These are phyloP conservation scores for Tromatobia lineatoria DNA, from an alignment of 2,888 invertebrate genomes.

Conservation along the genomic window DNA sequence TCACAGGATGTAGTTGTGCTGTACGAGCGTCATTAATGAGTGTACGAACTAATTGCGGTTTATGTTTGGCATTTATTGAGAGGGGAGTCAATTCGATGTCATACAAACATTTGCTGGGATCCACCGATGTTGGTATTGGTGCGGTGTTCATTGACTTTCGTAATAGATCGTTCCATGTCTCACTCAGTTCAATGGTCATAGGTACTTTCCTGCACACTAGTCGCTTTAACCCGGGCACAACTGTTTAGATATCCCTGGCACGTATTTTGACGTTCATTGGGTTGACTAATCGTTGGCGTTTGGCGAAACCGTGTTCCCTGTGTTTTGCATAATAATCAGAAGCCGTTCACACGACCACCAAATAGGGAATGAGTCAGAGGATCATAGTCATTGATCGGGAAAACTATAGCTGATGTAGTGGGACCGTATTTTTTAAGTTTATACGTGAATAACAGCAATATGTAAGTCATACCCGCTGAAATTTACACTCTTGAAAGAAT, in stretches of 20 bases:
- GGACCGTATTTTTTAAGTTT: not conserved
- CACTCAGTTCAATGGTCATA: conserved; percentile 35
- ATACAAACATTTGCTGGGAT: conserved; percentile 66
- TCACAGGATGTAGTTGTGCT: not conserved
- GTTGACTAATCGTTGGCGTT: conserved; percentile 68
- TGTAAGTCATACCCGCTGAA: not conserved
- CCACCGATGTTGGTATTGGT: conserved; percentile 49
- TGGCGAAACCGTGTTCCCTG: conserved; percentile 60
- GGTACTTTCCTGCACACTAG: conserved; percentile 4
- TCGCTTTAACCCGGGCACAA: conserved; percentile 33
- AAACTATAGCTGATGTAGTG: conserved; percentile 24
- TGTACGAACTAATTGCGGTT: conserved; percentile 69
- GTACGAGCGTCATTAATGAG: conserved; percentile 61
- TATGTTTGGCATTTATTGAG: conserved; percentile 65
- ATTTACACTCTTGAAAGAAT: not conserved
- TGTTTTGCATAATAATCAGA: conserved; percentile 67
- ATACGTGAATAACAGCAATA: not conserved
- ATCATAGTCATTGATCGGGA: conserved; percentile 36
- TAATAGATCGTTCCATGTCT: conserved; percentile 63
- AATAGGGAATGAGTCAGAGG: conserved; percentile 30
- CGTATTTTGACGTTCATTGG: conserved; percentile 67
- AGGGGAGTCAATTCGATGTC: conserved; percentile 64
- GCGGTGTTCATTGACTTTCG: conserved; percentile 65
- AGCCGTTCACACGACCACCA: conserved; percentile 46
- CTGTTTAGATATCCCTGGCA: conserved; percentile 62